Base-by-base conservation (phyloP, 2,797 vertebrate genomes). In the Hyperoplus lanceolatus region DNA sequence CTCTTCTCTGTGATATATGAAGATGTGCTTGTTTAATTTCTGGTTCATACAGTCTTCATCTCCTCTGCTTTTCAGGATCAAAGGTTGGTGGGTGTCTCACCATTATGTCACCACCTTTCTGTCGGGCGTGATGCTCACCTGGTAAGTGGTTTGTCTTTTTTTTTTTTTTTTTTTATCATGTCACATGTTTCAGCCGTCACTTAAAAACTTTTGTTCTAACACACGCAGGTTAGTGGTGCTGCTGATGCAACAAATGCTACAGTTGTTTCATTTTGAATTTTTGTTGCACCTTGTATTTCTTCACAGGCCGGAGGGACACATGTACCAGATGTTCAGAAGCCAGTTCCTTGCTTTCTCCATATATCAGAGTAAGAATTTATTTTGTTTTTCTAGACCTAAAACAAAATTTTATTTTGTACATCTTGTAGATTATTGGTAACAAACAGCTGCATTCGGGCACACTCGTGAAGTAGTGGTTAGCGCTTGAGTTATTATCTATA, bases 51-150 rank as follows among this genome's bases (percentile, higher is more conserved):
- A 16, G 0, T 16, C n/a, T 4, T 48, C 3, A 18, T 46, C 1
- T 67, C 16, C 42, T 59, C 11, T 62, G 2, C 12, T 51, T 63
- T 70, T 75, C 71, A 96, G 98, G 90, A 99, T 99, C 88, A 99
- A 99, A 95, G 98, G 98, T 70, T 99, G 98, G 98, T 99, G 98
- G 98, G 98, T 99, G 74, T 98, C 95, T 61, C 98, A 99, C 89
- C 98, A 99, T 90, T 99, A 99, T 0, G 97, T 99, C 6, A 99
- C 98, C 65, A 98, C 98, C 0, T 99, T 99, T 90, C 96, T 99
- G 74, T 99, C 97, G 6, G 98, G 98, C 13, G 98, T 99, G 6
- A 99, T 99, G 98, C 93, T 99, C 78, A 99, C 98, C 1, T 99
- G 98, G 98, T 99, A 90, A 97, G 97, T 93, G 29, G 3, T 48